Conservation (phyloP, 1,140 invertebrate species). For the Leptopilina clavipes region DNA sequence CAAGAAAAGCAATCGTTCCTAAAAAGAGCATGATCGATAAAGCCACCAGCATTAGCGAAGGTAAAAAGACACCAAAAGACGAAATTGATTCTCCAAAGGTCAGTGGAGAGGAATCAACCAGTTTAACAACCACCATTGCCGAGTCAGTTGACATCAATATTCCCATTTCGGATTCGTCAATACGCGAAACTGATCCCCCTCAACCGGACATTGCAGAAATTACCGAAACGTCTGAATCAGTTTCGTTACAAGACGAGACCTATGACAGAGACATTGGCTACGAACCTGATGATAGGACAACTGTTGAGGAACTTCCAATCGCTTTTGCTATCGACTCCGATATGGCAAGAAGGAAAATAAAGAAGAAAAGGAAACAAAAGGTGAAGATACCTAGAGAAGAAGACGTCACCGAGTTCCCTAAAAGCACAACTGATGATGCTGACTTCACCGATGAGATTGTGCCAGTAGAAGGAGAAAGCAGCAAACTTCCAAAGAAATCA, state of each 20-base stretch:
- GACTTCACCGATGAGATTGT: conserved; percentile 62
- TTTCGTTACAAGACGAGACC: conserved; percentile 69
- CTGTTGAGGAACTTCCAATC: conserved; percentile 74
- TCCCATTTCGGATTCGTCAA: conserved; percentile 68
- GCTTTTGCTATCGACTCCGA: conserved; percentile 60
- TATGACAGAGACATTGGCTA: conserved; percentile 74
- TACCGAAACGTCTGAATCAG: conserved; percentile 69
- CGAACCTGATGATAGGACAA: conserved; percentile 77
- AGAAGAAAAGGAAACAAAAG: conserved; percentile 77
- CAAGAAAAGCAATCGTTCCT: conserved; percentile 56
- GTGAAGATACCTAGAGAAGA: conserved; percentile 67
- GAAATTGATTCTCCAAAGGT: conserved; percentile 57
- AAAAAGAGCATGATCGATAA: conserved; percentile 70
- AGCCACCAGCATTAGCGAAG: conserved; percentile 69
- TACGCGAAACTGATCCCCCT: conserved; percentile 72
- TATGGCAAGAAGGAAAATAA: conserved; percentile 71
- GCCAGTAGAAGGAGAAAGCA: conserved; percentile 53
- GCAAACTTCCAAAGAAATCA: conserved; percentile 51
- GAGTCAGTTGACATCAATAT: conserved; percentile 79
- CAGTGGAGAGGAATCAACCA: conserved; percentile 59
- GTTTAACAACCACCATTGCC: conserved; percentile 76
- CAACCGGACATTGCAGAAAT: conserved; percentile 74
- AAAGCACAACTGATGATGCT: conserved; percentile 63
- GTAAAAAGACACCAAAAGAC: conserved; percentile 75
- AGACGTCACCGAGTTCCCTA: conserved; percentile 59